These are phyloP conservation scores for Taenaris catops DNA, from an alignment of 2,888 invertebrate species.

Conservation along the genomic window DNA sequence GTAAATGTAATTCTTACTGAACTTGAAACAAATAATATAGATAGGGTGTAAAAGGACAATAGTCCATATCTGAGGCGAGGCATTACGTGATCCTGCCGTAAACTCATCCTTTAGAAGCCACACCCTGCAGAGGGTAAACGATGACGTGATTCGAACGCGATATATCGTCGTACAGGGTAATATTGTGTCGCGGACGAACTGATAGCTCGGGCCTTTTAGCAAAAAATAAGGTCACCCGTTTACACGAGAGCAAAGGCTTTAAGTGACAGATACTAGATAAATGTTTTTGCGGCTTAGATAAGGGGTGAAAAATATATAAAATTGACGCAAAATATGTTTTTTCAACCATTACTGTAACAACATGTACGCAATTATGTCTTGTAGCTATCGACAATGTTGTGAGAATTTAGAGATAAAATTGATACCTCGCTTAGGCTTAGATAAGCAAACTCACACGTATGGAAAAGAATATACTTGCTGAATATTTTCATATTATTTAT, in stretches of 20 bases:
- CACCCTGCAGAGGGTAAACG: slow-evolving; percentile 56
- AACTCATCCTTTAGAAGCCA: slow-evolving; percentile 50
- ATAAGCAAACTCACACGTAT: too few species aligned
- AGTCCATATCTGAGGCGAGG: slow-evolving; percentile 37
- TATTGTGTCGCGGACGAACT: slow-evolving; percentile 67
- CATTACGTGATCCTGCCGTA: slow-evolving; percentile 44
- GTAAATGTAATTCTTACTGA: too few species aligned
- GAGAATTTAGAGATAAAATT: too few species aligned
- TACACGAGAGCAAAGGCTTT: slow-evolving; percentile 72
- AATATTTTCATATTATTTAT: too few species aligned
- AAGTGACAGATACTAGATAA: slow-evolving; percentile 77
- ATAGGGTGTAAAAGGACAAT: slow-evolving; percentile 24
- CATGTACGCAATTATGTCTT: slow-evolving; percentile 29
- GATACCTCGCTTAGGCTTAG: too few species aligned
- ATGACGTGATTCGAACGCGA: slow-evolving; percentile 68
- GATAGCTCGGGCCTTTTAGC: slow-evolving; percentile 66
- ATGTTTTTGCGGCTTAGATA: slow-evolving; percentile 70
- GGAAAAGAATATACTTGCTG: too few species aligned
- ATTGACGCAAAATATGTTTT: slow-evolving; percentile 14
- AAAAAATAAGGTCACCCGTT: slow-evolving; percentile 76
- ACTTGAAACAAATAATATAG: slow-evolving; percentile 13
- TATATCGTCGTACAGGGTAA: slow-evolving; percentile 67
- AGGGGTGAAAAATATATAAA: slow-evolving; percentile 49
- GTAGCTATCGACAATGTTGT: too few species aligned
- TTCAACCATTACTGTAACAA: not conserved